Conservation (phyloP, 1,140 invertebrate species). For the Aphelenchoides besseyi region DNA sequence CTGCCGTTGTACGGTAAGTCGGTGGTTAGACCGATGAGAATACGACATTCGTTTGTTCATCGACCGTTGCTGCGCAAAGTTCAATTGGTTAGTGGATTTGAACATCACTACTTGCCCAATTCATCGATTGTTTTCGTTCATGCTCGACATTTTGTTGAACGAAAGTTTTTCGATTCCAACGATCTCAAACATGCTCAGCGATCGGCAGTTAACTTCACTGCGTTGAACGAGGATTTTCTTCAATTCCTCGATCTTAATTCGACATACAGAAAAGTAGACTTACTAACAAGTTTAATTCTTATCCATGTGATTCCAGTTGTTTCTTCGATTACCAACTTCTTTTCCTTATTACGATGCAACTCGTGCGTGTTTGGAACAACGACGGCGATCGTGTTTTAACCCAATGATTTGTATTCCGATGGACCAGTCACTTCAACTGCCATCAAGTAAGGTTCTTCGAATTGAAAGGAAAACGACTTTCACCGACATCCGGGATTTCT, state of each 20-base stretch:
- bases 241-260: not conserved
- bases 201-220: not conserved
- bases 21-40: not conserved
- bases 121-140: not conserved
- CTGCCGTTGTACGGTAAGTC: slow-evolving; percentile 1
- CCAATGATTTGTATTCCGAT: not conserved
- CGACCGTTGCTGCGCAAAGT: not conserved
- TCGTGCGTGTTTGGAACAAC: not conserved
- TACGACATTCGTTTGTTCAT: slow-evolving; percentile 4
- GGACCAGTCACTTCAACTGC: not conserved
- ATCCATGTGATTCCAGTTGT: not conserved
- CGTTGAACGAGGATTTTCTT: not conserved
- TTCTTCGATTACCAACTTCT: not conserved
- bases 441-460: not conserved
- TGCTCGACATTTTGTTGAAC: not conserved
- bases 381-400: not conserved
- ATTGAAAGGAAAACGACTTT: not conserved
- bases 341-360: not conserved
- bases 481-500: not conserved
- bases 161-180: not conserved
- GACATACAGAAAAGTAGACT: not conserved
- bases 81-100: not conserved
- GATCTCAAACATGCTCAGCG: not conserved
- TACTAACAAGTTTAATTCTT: not conserved
- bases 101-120: not conserved